Evolutionary conservation across 2,113 vertebrate genomes (phyloP).

Genomic region (Oophaga pumilio): DNA sequence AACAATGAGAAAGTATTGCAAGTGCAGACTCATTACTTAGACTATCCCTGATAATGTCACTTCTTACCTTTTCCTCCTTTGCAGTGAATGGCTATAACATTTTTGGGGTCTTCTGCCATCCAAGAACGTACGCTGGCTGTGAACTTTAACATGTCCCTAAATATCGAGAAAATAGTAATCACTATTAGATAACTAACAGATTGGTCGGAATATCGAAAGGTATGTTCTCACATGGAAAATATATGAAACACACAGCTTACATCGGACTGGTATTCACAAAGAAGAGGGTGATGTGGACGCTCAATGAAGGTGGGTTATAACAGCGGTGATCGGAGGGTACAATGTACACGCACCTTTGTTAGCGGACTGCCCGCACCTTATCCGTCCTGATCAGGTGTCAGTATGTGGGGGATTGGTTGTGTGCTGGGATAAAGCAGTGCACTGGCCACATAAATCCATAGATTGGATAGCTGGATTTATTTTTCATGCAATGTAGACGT

Average conservation of each 20-base stretch:
- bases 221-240: background rate
- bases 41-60: background rate
- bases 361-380: too few relatives aligned
- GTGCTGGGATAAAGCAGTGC: too few relatives aligned
- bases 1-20: background rate
- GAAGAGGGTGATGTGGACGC: too few relatives aligned
- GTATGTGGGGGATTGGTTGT: too few relatives aligned
- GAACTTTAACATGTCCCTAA: constrained; percentile 89
- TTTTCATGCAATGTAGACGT: too few relatives aligned
- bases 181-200: background rate
- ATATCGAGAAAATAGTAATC: background rate
- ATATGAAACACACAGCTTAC: background rate
- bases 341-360: too few relatives aligned
- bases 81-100: constrained; percentile 89
- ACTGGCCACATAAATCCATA: too few relatives aligned
- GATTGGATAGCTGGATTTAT: too few relatives aligned
- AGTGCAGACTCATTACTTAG: background rate
- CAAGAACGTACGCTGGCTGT: constrained; percentile 81
- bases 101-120: constrained; percentile 82
- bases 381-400: too few relatives aligned
- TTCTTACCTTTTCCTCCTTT: constrained; percentile 93
- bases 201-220: background rate
- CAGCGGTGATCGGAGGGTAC: too few relatives aligned
- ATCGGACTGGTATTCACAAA: background rate
- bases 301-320: background rate